Conservation (phyloP, 35 echinoderm and acorn worm species). For the Strongylocentrotus purpuratus region DNA sequence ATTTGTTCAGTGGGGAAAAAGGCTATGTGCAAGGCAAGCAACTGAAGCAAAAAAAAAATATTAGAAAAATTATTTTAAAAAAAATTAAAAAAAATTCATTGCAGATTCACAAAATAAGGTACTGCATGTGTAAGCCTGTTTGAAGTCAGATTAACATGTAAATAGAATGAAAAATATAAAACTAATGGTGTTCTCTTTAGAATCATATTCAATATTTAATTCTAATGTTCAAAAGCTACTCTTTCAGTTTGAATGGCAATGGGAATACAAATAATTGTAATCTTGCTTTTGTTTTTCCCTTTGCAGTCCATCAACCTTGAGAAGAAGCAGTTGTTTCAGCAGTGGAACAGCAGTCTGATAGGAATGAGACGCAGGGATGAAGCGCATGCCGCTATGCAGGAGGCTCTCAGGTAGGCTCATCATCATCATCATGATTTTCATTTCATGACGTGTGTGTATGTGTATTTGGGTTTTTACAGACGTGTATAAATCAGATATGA, state of each 20-base stretch:
- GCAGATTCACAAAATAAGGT: too few relatives aligned
- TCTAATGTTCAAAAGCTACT: neutral
- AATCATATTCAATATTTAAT: neutral
- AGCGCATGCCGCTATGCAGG: constrained; percentile 95
- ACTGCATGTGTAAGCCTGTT: too few relatives aligned
- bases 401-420: constrained; percentile 75
- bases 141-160: neutral
- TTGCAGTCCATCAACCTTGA: constrained; percentile 91
- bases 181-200: neutral
- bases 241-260: neutral
- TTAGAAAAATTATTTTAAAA: too few relatives aligned
- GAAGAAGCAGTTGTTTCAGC: constrained; percentile 94
- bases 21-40: too few relatives aligned
- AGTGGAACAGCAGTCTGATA: constrained; percentile 97
- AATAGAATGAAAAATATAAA: neutral
- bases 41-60: too few relatives aligned
- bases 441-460: too few relatives aligned
- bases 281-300: neutral
- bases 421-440: too few relatives aligned
- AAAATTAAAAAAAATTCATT: too few relatives aligned
- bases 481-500: too few relatives aligned
- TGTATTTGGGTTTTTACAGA: too few relatives aligned
- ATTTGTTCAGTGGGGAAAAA: too few relatives aligned
- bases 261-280: neutral
- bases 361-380: constrained; percentile 97